phyloP scores from a whole-genome alignment of 1,140 invertebrate species.

The Drosophila tropicalis region DNA sequence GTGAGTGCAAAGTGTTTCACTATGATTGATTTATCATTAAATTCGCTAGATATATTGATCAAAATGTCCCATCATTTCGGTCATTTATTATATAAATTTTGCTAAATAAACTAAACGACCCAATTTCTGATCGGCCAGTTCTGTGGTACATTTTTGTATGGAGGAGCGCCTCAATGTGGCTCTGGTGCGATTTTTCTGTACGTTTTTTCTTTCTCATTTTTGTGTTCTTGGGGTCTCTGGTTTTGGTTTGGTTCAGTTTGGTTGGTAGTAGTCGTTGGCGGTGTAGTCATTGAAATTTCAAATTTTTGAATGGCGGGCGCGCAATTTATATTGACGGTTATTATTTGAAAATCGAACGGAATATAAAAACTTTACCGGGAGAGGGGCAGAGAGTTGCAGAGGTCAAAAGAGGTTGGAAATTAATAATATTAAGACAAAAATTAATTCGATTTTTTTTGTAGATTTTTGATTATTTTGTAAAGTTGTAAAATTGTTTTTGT shows the following conservation, averaged over 20 bases:
- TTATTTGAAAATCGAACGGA: conserved; percentile 83
- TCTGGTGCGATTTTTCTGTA: neutral
- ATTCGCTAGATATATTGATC: conserved; percentile 53
- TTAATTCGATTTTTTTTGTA: conserved; percentile 1
- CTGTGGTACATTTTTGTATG: conserved; percentile 16
- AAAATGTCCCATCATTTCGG: conserved; percentile 53
- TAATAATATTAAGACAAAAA: conserved; percentile 26
- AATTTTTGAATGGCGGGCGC: conserved; percentile 93
- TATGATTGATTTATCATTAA: conserved; percentile 69
- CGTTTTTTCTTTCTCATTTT: conserved; percentile 7
- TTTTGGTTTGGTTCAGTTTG: conserved; percentile 85
- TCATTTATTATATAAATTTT: conserved; percentile 79
- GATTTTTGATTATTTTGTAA: conserved; percentile 28
- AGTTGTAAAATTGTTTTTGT: conserved; percentile 38
- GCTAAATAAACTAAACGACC: conserved; percentile 70
- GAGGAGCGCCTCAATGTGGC: conserved; percentile 11
- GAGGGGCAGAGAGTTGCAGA: neutral
- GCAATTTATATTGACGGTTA: conserved; percentile 89
- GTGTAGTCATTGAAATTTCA: conserved; percentile 84
- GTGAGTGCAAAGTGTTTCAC: conserved; percentile 78
- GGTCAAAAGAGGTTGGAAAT: neutral
- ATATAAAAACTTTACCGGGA: too few relatives aligned
- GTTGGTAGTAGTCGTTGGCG: conserved; percentile 53
- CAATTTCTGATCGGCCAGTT: conserved; percentile 58
- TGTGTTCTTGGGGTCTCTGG: conserved; percentile 23